Conservation (phyloP, 2,888 invertebrate genomes). For the Phengaris arion region DNA sequence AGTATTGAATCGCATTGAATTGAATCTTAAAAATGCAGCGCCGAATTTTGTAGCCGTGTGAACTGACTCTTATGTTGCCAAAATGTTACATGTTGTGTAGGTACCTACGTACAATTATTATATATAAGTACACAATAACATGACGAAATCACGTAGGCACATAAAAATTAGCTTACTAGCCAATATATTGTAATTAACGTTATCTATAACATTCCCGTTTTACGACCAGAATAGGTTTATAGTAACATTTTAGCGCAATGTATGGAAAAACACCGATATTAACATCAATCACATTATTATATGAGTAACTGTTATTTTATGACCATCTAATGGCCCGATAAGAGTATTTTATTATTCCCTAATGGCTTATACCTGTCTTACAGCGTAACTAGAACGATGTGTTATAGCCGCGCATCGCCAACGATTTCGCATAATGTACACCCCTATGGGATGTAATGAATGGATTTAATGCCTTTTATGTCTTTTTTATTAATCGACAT, state of each 20-base stretch:
- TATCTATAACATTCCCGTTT: slow-evolving; percentile 16
- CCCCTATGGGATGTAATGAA: slow-evolving; percentile 41
- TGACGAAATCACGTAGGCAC: not conserved
- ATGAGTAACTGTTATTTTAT: slow-evolving; percentile 79
- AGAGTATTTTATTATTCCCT: slow-evolving; percentile 77
- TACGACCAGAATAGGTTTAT: slow-evolving; percentile 19
- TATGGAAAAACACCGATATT: slow-evolving; percentile 68
- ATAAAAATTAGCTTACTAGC: slow-evolving; percentile 17
- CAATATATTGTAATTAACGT: not conserved
- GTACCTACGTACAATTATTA: no score
- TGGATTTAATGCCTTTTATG: slow-evolving; percentile 28
- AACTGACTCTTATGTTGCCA: no score
- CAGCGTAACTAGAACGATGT: slow-evolving; percentile 60
- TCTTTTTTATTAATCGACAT: slow-evolving; percentile 19
- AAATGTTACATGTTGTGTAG: no score
- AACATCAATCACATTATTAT: slow-evolving; percentile 75
- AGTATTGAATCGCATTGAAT: no score
- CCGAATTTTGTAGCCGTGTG: no score
- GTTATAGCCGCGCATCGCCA: slow-evolving; percentile 69
- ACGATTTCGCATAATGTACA: slow-evolving; percentile 74
- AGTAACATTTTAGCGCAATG: slow-evolving; percentile 38
- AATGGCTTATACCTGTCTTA: slow-evolving; percentile 78
- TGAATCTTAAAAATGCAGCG: no score
- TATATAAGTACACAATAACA: no score
- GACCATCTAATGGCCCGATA: slow-evolving; percentile 77